Percentiles rank a stretch among this genome's conserved stretches.
Evolutionary conservation across 2,888 invertebrate species (phyloP).

Genomic region (Pycnomerus fuliginosus): DNA sequence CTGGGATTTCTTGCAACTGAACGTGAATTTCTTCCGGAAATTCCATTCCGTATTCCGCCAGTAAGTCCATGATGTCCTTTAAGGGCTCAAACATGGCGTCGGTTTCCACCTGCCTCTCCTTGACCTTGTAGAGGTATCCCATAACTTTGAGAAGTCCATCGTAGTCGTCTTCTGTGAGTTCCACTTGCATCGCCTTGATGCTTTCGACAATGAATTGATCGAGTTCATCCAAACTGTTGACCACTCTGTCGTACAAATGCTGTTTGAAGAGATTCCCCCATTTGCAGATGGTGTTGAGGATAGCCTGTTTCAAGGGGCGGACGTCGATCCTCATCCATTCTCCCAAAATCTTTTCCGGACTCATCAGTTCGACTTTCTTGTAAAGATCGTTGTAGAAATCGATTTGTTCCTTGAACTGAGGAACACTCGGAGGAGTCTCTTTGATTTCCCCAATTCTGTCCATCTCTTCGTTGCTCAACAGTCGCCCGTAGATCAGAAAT

Average conservation of each 20-base stretch:
- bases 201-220: constrained; percentile 77
- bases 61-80: constrained; percentile 79
- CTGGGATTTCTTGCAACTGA: constrained; percentile 79
- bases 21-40: constrained; percentile 77
- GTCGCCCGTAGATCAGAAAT: constrained; percentile 76
- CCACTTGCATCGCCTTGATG: constrained; percentile 68
- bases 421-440: constrained; percentile 65
- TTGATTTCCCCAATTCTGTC: constrained; percentile 51
- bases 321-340: constrained; percentile 81
- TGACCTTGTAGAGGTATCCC: constrained; percentile 74
- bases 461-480: constrained; percentile 70
- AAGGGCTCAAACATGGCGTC: constrained; percentile 90
- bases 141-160: constrained; percentile 81
- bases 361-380: constrained; percentile 69
- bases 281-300: constrained; percentile 80
- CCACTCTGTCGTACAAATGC: constrained; percentile 79
- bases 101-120: constrained; percentile 75
- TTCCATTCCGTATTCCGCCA: constrained; percentile 83
- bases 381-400: constrained; percentile 80
- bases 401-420: constrained; percentile 78
- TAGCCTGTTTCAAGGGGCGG: constrained; percentile 75
- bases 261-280: constrained; percentile 89
- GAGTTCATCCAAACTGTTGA: constrained; percentile 72
- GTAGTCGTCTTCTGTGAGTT: constrained; percentile 82
- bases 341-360: constrained; percentile 66